A percentile compares a stretch with the other conserved stretches of the same genome.
Conservation (phyloP, 1,140 invertebrate genomes). For the Nautilus pompilius region DNA sequence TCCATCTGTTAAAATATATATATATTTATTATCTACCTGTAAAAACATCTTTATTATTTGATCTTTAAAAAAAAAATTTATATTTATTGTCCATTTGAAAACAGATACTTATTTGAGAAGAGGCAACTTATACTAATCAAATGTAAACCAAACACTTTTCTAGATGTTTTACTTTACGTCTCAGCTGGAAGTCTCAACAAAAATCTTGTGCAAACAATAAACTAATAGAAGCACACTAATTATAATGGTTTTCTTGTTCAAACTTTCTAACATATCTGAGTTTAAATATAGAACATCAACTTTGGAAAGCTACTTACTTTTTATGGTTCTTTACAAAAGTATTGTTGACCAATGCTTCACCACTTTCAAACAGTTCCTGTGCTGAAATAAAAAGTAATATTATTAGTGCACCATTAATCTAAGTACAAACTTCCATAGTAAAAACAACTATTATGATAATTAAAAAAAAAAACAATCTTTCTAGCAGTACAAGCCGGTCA, state of each 20-base stretch:
- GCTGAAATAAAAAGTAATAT: slow-evolving; percentile 34
- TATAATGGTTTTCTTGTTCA: background rate
- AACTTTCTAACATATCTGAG: background rate
- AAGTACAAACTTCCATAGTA: no score
- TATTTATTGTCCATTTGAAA: no score
- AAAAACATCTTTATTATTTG: no score
- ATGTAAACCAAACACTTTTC: background rate
- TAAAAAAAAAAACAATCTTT: no score
- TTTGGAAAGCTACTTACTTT: slow-evolving; percentile 34
- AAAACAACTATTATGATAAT: no score
- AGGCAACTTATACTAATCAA: no score
- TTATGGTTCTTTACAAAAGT: slow-evolving; percentile 39
- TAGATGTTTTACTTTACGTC: background rate
- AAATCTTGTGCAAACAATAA: background rate
- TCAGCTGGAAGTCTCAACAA: background rate
- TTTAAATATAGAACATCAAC: background rate
- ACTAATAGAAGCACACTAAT: background rate
- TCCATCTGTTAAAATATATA: no score
- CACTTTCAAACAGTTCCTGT: slow-evolving; percentile 36
- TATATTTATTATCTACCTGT: no score
- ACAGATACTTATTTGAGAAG: no score
- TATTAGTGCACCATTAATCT: no score
- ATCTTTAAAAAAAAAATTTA: no score
- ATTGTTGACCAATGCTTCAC: slow-evolving; percentile 39
- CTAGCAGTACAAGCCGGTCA: no score